Evolutionary conservation across 2,113 vertebrate genomes (phyloP).

Genomic region (Syngnathus floridae): DNA sequence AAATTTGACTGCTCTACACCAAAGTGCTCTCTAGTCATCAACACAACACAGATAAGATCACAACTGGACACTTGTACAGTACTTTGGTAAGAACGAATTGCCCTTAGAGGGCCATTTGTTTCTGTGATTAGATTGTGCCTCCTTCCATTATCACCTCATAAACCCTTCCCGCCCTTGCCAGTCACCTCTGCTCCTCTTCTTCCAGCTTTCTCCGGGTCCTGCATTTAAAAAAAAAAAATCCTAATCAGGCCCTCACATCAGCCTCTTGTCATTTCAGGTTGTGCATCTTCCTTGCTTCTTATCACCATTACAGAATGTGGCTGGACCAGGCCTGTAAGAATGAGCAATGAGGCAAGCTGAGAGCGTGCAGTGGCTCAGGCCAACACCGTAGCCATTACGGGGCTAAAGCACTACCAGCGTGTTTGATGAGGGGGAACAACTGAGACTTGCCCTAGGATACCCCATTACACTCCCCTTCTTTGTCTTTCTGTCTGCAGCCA

Average conservation of each 20-base stretch:
- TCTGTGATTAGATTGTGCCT: slow-evolving; percentile 40
- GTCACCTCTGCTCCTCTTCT: slow-evolving; percentile 7
- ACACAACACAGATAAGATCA: background rate
- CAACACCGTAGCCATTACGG: slow-evolving; percentile 56
- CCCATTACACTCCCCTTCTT: slow-evolving; percentile 63
- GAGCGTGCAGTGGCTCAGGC: slow-evolving; percentile 48
- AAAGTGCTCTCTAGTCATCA: slow-evolving; percentile 15
- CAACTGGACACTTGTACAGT: background rate
- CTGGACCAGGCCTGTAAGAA: slow-evolving; percentile 53
- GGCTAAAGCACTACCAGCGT: slow-evolving; percentile 63
- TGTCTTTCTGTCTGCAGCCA: slow-evolving; percentile 58
- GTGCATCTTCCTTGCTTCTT: slow-evolving; percentile 42
- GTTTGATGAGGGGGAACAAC: slow-evolving; percentile 68
- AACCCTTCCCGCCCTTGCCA: slow-evolving; percentile 15
- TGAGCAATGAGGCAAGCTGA: slow-evolving; percentile 61
- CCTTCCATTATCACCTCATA: slow-evolving; percentile 36
- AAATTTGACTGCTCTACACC: slow-evolving; percentile 1
- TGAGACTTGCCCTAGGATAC: slow-evolving; percentile 60
- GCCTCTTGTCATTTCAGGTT: slow-evolving; percentile 35
- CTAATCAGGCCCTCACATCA: slow-evolving; percentile 10
- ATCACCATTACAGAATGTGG: slow-evolving; percentile 20
- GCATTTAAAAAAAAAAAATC: slow-evolving; percentile 1
- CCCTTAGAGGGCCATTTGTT: slow-evolving; percentile 29
- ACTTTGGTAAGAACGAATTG: background rate
- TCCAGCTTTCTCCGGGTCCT: background rate